These are phyloP conservation scores for Philopotamus ludificatus DNA, from an alignment of 1,140 invertebrate species.

Conservation along the genomic window DNA sequence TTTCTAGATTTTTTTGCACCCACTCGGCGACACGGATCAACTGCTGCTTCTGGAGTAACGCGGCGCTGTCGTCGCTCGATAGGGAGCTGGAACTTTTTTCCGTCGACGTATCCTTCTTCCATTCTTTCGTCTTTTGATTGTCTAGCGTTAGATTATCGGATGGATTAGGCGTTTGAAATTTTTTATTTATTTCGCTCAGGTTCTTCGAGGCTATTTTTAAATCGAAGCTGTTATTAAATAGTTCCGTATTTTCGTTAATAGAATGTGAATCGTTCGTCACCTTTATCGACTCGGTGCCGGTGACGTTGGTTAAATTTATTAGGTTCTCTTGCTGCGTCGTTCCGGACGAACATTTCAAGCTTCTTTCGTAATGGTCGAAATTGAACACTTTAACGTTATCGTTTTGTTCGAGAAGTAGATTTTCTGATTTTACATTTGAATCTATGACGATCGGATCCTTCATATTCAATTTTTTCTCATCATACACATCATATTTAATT, in stretches of 20 bases:
- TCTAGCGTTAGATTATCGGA: constrained; percentile 29
- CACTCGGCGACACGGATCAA: constrained; percentile 67
- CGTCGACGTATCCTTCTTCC: constrained; percentile 52
- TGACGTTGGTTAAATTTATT: constrained; percentile 51
- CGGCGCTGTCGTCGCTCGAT: constrained; percentile 55
- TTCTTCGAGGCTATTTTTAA: constrained; percentile 34
- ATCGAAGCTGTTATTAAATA: constrained; percentile 26
- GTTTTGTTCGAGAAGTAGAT: constrained; percentile 11
- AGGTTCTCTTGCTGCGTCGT: constrained; percentile 49
- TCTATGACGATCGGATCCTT: background rate
- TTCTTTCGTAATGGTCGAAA: constrained; percentile 55
- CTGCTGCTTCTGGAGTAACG: constrained; percentile 60
- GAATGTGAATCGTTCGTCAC: constrained; percentile 51
- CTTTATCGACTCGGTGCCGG: constrained; percentile 52
- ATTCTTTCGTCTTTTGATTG: constrained; percentile 28
- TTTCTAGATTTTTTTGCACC: constrained; percentile 61
- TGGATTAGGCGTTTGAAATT: constrained; percentile 33
- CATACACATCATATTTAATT: constrained; percentile 11
- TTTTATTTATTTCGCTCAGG: constrained; percentile 38
- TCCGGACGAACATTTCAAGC: constrained; percentile 43
- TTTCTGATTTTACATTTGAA: background rate
- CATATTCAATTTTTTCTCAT: background rate
- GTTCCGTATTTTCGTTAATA: constrained; percentile 42
- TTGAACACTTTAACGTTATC: constrained; percentile 54
- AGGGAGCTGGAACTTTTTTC: constrained; percentile 56